These are phyloP conservation scores for Holothuria scabra DNA, from an alignment of 53 echinoderm and acorn worm species.

Conservation along the genomic window DNA sequence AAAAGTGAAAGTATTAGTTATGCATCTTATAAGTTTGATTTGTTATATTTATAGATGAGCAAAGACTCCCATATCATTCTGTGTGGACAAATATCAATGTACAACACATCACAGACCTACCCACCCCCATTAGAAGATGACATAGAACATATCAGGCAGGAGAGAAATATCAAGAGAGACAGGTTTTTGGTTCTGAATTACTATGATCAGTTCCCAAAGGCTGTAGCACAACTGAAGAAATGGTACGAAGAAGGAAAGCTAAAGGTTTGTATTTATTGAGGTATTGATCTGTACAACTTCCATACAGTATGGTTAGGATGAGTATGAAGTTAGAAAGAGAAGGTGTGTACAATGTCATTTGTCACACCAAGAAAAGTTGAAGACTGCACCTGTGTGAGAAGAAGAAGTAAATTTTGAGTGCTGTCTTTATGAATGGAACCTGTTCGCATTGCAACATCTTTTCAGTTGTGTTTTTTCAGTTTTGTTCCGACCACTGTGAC, in stretches of 20 bases:
- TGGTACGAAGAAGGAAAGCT: conserved; percentile 80
- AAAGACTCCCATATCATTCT: conserved; percentile 83
- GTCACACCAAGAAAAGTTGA: no score
- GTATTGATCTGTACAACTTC: no score
- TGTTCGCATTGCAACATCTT: no score
- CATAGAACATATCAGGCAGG: conserved; percentile 53
- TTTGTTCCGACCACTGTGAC: no score
- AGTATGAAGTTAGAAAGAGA: no score
- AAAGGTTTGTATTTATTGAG: conserved; percentile 59
- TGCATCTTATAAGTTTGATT: background rate
- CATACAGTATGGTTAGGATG: no score
- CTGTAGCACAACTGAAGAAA: conserved; percentile 61
- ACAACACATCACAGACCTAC: conserved; percentile 85
- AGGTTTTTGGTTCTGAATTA: conserved; percentile 95
- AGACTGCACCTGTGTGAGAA: no score
- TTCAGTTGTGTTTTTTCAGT: no score
- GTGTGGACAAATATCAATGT: conserved; percentile 93
- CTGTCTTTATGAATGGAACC: no score
- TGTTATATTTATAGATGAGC: conserved; percentile 76
- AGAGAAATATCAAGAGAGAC: conserved; percentile 81
- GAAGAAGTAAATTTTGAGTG: no score
- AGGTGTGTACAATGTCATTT: no score
- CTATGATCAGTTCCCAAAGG: conserved; percentile 73
- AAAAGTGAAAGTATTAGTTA: no score
- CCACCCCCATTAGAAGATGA: conserved; percentile 89